These are phyloP conservation scores for Hippocampus abdominalis DNA, from an alignment of 2,113 vertebrate species.

Conservation along the genomic window DNA sequence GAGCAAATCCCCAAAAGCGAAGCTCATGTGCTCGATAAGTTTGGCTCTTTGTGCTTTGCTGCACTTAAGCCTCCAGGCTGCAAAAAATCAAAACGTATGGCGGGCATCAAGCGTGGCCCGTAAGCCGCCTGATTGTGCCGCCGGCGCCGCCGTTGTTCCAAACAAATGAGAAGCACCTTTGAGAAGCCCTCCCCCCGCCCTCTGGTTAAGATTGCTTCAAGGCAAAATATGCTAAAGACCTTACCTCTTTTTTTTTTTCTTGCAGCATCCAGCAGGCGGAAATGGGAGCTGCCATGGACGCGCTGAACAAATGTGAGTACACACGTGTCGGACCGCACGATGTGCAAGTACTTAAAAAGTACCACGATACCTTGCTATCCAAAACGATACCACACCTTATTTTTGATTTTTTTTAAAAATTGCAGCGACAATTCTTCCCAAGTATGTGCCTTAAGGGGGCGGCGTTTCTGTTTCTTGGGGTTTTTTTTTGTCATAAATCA, in stretches of 20 bases:
- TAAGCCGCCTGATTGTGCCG: slow-evolving; percentile 1
- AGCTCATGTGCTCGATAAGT: slow-evolving; percentile 64
- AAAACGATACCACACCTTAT: too few species aligned
- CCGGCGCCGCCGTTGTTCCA: slow-evolving; percentile 47
- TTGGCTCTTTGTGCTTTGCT: slow-evolving; percentile 59
- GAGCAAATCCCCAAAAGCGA: slow-evolving; percentile 36
- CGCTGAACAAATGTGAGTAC: slow-evolving; percentile 96
- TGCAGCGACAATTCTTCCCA: too few species aligned
- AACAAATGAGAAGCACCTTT: slow-evolving; percentile 47
- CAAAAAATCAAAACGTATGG: too few species aligned
- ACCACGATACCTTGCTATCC: too few species aligned
- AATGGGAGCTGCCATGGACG: slow-evolving; percentile 99
- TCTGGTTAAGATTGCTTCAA: slow-evolving; percentile 8
- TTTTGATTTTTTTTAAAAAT: too few species aligned
- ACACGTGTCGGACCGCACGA: neutral
- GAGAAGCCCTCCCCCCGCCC: slow-evolving; percentile 46
- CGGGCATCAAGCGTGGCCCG: slow-evolving; percentile 17
- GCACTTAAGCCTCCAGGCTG: slow-evolving; percentile 44
- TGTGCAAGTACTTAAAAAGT: too few species aligned
- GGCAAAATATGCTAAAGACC: slow-evolving; percentile 49
- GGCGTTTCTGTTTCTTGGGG: too few species aligned
- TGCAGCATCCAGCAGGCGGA: slow-evolving; percentile 97
- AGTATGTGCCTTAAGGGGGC: too few species aligned
- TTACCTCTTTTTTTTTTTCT: slow-evolving; percentile 22
- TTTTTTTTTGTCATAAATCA: too few species aligned